Conservation (phyloP, 2,113 vertebrate species). For the Vidua chalybeata region DNA sequence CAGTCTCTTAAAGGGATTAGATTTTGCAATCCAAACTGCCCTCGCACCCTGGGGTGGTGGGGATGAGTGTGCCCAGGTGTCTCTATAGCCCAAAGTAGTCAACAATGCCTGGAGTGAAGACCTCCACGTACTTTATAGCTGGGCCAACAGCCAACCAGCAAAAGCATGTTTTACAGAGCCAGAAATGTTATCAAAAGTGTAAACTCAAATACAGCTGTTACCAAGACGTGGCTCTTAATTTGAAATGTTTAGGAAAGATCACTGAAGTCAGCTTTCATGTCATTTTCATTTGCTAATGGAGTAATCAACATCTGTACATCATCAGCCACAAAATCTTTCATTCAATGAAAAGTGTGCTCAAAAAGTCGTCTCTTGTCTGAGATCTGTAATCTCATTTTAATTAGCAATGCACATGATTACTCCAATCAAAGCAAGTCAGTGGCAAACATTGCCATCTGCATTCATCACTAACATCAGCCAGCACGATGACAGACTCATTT, state of each 20-base stretch:
- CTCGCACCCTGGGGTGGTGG: not conserved
- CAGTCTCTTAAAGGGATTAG: not conserved
- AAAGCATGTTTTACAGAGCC: not conserved
- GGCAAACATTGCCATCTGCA: constrained; percentile 32
- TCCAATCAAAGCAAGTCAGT: constrained; percentile 32
- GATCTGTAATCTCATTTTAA: constrained; percentile 44
- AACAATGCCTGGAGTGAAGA: not conserved
- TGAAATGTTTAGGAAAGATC: not conserved
- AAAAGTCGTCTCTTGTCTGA: constrained; percentile 18
- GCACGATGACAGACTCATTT: not conserved
- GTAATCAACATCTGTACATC: constrained; percentile 10
- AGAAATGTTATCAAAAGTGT: not conserved
- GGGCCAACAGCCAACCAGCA: not conserved
- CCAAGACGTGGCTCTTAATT: not conserved
- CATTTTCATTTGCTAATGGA: constrained; percentile 10
- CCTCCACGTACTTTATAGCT: not conserved
- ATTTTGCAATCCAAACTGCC: not conserved
- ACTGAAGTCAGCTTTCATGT: not conserved
- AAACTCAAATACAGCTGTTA: not conserved
- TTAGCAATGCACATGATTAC: constrained; percentile 32
- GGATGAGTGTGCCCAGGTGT: not conserved
- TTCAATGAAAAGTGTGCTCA: not conserved
- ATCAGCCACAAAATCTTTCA: not conserved
- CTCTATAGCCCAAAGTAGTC: not conserved
- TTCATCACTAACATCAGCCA: not conserved